Evolutionary conservation across 2,113 vertebrate species (phyloP).

Genomic region (Opisthocomus hoazin): DNA sequence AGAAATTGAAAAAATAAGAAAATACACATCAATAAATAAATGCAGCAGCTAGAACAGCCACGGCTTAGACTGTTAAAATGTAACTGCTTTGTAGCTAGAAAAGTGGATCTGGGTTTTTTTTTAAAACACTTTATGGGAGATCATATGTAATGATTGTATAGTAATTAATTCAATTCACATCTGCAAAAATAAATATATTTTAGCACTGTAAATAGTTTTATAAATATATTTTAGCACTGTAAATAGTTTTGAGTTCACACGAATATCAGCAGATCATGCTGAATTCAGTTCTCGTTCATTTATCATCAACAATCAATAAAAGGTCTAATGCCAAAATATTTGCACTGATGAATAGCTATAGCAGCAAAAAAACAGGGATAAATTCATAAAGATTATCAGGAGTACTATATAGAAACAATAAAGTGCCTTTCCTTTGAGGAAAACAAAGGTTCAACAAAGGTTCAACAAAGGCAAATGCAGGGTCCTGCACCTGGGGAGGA

Average conservation of each 20-base stretch:
- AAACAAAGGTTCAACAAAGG: no score
- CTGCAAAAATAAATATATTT: not conserved
- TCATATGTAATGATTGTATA: not conserved
- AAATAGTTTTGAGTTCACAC: not conserved
- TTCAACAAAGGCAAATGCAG: no score
- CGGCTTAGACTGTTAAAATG: not conserved
- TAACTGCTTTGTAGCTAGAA: not conserved
- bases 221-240: not conserved
- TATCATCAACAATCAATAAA: not conserved
- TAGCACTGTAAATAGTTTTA: not conserved
- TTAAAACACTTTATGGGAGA: not conserved
- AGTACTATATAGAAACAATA: not conserved
- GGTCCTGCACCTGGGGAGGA: no score
- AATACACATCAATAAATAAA: not conserved
- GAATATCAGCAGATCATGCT: not conserved
- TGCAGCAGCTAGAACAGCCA: not conserved
- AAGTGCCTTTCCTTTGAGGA: not conserved
- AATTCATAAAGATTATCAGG: not conserved
- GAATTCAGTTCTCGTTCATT: not conserved
- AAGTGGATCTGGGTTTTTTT: not conserved
- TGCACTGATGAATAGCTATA: not conserved
- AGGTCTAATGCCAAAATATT: not conserved
- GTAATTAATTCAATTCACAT: not conserved
- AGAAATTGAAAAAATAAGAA: not conserved
- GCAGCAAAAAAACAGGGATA: not conserved